Evolutionary conservation across 2,888 invertebrate species (phyloP).

Genomic region (Chrysolina americana): DNA sequence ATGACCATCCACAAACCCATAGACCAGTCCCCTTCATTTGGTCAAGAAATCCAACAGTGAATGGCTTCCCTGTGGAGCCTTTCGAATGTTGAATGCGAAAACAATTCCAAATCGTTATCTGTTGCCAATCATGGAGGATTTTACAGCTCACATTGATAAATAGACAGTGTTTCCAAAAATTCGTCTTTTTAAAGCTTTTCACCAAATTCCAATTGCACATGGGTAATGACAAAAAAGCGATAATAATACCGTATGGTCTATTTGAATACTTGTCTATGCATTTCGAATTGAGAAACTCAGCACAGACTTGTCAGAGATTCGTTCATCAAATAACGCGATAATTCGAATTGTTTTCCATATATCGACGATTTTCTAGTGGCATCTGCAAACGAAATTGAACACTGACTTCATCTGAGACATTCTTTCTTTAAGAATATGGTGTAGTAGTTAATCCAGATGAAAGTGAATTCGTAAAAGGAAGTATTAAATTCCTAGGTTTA

Average conservation of each 20-base stretch:
- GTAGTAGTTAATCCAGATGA: conserved; percentile 7
- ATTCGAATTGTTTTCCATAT: too few species aligned
- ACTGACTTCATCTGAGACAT: too few species aligned
- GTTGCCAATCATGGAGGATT: too few species aligned
- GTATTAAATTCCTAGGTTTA: not conserved
- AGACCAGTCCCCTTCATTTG: too few species aligned
- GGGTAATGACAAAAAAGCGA: conserved; percentile 36
- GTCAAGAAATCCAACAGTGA: not conserved
- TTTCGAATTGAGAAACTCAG: conserved; percentile 65
- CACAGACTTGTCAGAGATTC: too few species aligned
- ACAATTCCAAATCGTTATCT: not conserved
- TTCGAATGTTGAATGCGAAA: not conserved
- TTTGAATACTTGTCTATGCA: conserved; percentile 61
- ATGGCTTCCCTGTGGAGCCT: not conserved
- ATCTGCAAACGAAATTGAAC: too few species aligned
- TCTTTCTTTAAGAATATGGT: too few species aligned
- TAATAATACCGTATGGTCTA: conserved; percentile 48
- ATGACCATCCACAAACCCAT: too few species aligned
- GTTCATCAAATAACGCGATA: too few species aligned
- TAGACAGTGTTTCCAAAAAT: not conserved
- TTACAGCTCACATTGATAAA: not conserved
- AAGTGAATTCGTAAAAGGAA: not conserved
- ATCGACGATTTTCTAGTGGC: too few species aligned
- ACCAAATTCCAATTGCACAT: not conserved
- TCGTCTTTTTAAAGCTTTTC: not conserved